Evolutionary conservation across 2,113 vertebrate genomes (phyloP), one percentile per base, ranked within the genome.

Genomic region (Leucoraja erinaceus): DNA sequence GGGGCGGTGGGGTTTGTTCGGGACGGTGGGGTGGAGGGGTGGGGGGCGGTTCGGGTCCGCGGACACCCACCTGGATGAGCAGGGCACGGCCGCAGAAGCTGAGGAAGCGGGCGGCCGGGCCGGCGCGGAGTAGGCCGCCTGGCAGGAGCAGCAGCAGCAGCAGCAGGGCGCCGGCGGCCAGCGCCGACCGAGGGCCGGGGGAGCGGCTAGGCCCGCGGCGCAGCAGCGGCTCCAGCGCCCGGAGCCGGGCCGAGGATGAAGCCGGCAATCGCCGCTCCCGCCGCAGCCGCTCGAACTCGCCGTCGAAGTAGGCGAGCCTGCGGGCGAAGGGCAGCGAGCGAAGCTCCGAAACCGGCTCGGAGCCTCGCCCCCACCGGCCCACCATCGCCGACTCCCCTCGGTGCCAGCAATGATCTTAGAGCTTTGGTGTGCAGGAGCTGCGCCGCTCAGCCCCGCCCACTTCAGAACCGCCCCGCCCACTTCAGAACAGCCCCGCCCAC

Each of bases 221-320:
- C 12, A 88, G 28, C 83, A 88, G 11, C 0, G 83, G 59, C n/a
- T 88, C 83, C 59, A 88, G 4, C 28, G 63, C 59, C 83, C 59
- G 83, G 12, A 59, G 14, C 4, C n/a, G n/a, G 0, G 61, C 83
- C 28, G 59, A 6, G 12, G 0, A 12, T 25, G 83, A 63, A 22
- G 11, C 59, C 1, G 83, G 83, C 11, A 84, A 28, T 3, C 61
- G 25, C 59, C 28, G 83, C 28, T 61, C 28, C 59, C 59, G 83
- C 56, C 16, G 16, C 83, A 88, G 59, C 83, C 59, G n/a, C 56
- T 88, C 59, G 59, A 88, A 88, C 83, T 88, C 83, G 59, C 83
- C 59, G 83, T 88, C 83, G 14, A 88, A 88, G 12, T 88, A 63
- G 83, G 83, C n/a, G 83, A 88, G 56, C 83, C n/a, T 63, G 28